These are phyloP conservation scores for Baryphthengus martii DNA, from an alignment of 2,113 vertebrate genomes.

Conservation along the genomic window DNA sequence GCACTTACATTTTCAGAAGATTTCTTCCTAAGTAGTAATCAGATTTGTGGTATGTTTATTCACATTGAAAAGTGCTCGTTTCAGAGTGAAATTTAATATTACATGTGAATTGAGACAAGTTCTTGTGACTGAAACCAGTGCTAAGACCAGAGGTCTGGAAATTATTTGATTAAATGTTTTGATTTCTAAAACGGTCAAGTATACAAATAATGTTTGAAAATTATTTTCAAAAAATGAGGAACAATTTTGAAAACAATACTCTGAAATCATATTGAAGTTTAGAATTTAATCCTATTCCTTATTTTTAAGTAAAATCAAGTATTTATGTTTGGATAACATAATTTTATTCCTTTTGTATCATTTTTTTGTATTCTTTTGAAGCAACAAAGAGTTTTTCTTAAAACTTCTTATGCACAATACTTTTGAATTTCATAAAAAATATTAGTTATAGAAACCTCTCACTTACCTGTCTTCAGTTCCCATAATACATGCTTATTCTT, in stretches of 20 bases:
- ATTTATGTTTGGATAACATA: not conserved
- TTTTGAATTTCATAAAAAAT: not conserved
- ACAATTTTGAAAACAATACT: not conserved
- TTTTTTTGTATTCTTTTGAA: not conserved
- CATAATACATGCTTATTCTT: not conserved
- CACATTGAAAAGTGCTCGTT: not conserved
- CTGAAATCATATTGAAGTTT: not conserved
- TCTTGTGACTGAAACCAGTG: not conserved
- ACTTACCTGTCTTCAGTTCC: not conserved
- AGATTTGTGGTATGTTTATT: not conserved
- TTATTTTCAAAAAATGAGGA: not conserved
- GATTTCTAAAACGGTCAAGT: not conserved
- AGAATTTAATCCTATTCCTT: not conserved
- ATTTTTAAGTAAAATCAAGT: not conserved
- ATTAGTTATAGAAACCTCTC: not conserved
- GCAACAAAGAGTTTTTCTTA: not conserved
- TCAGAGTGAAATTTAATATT: not conserved
- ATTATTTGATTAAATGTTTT: not conserved
- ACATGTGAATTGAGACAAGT: not conserved
- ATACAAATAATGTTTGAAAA: not conserved
- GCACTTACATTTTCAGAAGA: not conserved
- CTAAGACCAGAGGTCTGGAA: not conserved
- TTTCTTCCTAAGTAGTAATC: not conserved
- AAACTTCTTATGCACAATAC: not conserved
- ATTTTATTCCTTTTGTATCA: fast-evolving